Conservation (phyloP, 2,888 invertebrate genomes). For the Sialis fuliginosa region DNA sequence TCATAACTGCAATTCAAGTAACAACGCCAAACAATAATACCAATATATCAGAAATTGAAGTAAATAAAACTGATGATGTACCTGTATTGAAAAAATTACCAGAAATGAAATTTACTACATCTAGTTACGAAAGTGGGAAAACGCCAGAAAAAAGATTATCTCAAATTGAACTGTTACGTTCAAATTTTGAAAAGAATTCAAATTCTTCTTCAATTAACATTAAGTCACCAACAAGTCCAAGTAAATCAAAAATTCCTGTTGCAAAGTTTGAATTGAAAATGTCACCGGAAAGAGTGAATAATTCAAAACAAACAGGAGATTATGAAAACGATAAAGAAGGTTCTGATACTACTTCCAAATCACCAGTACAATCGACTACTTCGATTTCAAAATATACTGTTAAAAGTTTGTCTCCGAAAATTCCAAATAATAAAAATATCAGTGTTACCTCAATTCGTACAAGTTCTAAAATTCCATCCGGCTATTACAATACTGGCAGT, state of each 20-base stretch:
- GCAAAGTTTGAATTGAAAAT: constrained; percentile 23
- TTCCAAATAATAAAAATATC: constrained; percentile 31
- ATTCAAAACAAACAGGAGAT: constrained; percentile 19
- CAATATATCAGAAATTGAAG: constrained; percentile 23
- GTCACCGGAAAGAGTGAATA: constrained; percentile 19
- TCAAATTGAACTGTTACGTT: constrained; percentile 31
- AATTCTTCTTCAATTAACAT: constrained; percentile 28
- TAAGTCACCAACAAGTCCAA: constrained; percentile 14
- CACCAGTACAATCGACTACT: constrained; percentile 20
- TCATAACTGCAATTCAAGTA: constrained; percentile 58
- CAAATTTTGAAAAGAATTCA: constrained; percentile 25
- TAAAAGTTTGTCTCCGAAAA: constrained; percentile 27
- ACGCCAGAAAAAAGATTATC: constrained; percentile 38
- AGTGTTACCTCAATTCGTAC: constrained; percentile 45
- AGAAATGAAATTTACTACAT: constrained; percentile 42
- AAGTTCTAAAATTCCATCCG: constrained; percentile 32
- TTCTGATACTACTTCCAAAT: constrained; percentile 22
- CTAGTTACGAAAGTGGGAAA: constrained; percentile 40
- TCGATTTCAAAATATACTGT: constrained; percentile 19
- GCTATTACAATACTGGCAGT: constrained; percentile 16
- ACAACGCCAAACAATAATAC: constrained; percentile 30
- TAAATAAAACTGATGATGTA: constrained; percentile 19
- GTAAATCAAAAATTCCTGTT: constrained; percentile 24
- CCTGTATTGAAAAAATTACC: constrained; percentile 21
- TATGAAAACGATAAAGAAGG: constrained; percentile 21